Conservation (phyloP, 2,797 vertebrate species). For the Poeciliopsis turneri region DNA sequence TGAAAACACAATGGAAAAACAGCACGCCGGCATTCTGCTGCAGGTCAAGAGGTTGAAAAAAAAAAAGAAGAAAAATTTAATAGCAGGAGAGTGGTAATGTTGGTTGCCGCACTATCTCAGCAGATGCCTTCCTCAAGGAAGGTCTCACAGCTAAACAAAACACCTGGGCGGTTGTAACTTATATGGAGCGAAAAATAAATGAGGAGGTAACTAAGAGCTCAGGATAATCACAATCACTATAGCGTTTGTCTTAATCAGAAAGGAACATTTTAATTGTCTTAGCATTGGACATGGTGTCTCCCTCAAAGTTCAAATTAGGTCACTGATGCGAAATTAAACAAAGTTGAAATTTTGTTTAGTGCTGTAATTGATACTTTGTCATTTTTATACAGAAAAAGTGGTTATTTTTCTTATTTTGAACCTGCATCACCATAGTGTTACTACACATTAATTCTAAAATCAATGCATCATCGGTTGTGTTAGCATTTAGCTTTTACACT, state of each 20-base stretch:
- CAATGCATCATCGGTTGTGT: neutral
- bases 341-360: neutral
- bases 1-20: too few species aligned
- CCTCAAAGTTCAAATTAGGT: neutral
- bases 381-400: neutral
- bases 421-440: neutral
- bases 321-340: neutral
- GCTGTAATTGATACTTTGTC: neutral
- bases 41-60: neutral
- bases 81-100: neutral
- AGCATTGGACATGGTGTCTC: neutral
- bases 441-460: neutral
- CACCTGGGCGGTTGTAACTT: neutral
- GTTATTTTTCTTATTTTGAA: neutral
- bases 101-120: neutral
- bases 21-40: too few species aligned
- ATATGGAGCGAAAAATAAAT: neutral
- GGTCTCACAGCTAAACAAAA: neutral
- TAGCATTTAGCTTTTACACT: neutral
- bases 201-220: neutral
- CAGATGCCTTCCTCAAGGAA: neutral
- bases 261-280: neutral
- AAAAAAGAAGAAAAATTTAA: neutral
- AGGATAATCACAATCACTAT: neutral
- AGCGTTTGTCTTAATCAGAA: neutral